phyloP scores from a whole-genome alignment of 2,888 invertebrate species.

The Melanargia galathea region DNA sequence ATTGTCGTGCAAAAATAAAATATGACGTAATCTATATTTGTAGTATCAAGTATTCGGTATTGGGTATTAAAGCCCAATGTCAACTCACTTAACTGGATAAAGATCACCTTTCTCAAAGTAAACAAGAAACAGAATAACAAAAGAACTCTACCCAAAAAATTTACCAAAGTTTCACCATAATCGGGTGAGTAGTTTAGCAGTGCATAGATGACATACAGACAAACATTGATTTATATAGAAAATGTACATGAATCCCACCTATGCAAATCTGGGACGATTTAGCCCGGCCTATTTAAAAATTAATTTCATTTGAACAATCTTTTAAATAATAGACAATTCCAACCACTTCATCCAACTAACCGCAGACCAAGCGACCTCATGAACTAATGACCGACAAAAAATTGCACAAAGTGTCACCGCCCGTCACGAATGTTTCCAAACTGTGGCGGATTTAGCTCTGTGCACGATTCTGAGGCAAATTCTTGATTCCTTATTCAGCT shows the following conservation, averaged over 20 bases:
- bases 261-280: too few relatives aligned
- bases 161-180: too few relatives aligned
- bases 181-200: too few relatives aligned
- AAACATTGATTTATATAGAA: too few relatives aligned
- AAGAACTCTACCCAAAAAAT: too few relatives aligned
- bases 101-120: too few relatives aligned
- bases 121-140: too few relatives aligned
- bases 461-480: slow-evolving; percentile 12
- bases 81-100: too few relatives aligned
- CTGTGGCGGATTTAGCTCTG: slow-evolving; percentile 23
- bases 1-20: slow-evolving; percentile 19
- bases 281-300: not conserved
- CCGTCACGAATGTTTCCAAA: slow-evolving; percentile 63
- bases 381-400: slow-evolving; percentile 47
- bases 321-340: slow-evolving; percentile 1
- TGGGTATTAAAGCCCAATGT: too few relatives aligned
- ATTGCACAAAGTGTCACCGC: slow-evolving; percentile 55
- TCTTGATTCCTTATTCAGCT: not conserved
- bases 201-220: too few relatives aligned
- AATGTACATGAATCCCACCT: too few relatives aligned
- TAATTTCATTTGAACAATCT: not conserved
- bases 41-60: not conserved
- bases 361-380: slow-evolving; percentile 36
- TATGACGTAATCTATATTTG: not conserved
- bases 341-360: slow-evolving; percentile 29